Conservation (phyloP, 2,113 vertebrate genomes). For the Pomatorhinus ruficollis region DNA sequence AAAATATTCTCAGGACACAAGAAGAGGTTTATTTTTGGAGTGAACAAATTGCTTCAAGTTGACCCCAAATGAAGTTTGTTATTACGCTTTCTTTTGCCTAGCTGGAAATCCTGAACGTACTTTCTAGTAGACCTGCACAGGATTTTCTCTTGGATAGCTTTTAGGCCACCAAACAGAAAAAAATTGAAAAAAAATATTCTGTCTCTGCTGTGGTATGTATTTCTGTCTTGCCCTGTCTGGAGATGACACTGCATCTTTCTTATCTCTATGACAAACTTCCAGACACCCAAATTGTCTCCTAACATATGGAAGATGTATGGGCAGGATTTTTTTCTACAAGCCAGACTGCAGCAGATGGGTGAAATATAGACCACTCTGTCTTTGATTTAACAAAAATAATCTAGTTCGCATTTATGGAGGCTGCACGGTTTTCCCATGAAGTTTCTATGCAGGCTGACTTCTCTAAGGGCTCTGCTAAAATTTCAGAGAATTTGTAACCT, state of each 20-base stretch:
- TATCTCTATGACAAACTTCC: slow-evolving; percentile 11
- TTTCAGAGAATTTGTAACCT: not conserved
- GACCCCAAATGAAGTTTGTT: not conserved
- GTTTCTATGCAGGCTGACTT: not conserved
- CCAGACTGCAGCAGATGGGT: slow-evolving; percentile 2
- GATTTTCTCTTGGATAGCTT: not conserved
- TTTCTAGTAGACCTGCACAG: not conserved
- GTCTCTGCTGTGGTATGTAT: not conserved
- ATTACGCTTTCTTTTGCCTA: not conserved
- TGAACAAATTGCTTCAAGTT: not conserved
- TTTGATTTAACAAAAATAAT: slow-evolving; percentile 18
- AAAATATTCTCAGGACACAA: not conserved
- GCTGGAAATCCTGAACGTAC: not conserved
- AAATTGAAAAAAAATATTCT: not conserved
- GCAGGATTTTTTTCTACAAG: slow-evolving; percentile 1
- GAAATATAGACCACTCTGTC: not conserved
- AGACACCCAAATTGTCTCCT: slow-evolving; percentile 18
- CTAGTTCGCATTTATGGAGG: not conserved
- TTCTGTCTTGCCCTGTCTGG: not conserved
- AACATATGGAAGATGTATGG: slow-evolving; percentile 15
- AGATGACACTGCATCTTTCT: not conserved
- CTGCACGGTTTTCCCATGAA: not conserved
- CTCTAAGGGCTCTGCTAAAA: not conserved
- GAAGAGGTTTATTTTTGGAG: not conserved
- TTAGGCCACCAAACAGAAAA: not conserved